Evolutionary conservation across 2,797 vertebrate species (phyloP), one percentile per base, ranked within the genome.

Genomic region (Myotis planiceps): DNA sequence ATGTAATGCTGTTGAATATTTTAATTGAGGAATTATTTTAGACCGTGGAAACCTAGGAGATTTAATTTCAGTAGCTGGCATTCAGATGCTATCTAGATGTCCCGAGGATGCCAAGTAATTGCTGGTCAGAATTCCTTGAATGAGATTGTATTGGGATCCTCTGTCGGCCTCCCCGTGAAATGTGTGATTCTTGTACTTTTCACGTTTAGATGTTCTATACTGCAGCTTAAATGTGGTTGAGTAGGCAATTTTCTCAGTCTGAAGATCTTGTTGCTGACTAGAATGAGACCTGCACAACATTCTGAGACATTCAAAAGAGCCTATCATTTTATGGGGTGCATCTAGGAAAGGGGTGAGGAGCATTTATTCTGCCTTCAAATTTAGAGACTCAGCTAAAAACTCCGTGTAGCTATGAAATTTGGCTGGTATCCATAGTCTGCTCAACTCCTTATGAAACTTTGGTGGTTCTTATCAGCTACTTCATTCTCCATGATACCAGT

Each of bases 11-110:
- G 3, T 55, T 92, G 47, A 32, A 13, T 51, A 37, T 80, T 51
- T 49, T 72, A 94, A 90, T 68, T 75, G 47, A 97, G 90, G 66
- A 92, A 84, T 97, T 68, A 65, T 71, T 96, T 80, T 87, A 89
- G 94, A 94, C 83, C 86, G 95, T 97, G 82, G 60, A 92, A 96
- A 86, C 49, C 74, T 23, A n/a, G 66, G 82, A 76, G 75, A 78
- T 91, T 96, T 96, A 75, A 93, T 97, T 97, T 97, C 95, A 92
- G 79, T 68, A 88, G 87, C 94, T 94, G 92, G 51, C 91, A 79
- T 69, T 88, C 60, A 58, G 83, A 79, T 87, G 60, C 74, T 96
- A 93, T 42, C 76, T 97, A 1, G 74, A 74, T 87, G 78, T 87
- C 94, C 6, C 23, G 63, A 83, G 78, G 74, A 88, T 95, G 69